A percentile compares a stretch with the other conserved stretches of the same genome.
Conservation (phyloP, 2,113 vertebrate species). For the Cyprinodon tularosa region DNA sequence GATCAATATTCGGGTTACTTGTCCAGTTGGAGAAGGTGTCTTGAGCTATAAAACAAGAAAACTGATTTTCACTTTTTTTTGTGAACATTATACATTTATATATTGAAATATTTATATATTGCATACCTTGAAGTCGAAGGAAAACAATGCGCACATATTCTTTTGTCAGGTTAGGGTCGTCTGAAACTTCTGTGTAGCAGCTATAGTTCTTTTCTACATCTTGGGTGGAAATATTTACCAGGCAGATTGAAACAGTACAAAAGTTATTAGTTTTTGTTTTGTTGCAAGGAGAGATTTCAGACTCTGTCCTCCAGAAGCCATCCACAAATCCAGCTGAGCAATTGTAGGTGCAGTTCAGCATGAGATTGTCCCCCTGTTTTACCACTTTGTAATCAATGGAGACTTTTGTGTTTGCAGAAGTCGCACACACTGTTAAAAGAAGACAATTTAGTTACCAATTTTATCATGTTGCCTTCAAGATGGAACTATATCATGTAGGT, state of each 20-base stretch:
- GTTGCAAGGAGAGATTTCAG: slow-evolving; percentile 7
- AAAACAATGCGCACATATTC: slow-evolving; percentile 50
- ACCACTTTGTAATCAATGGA: slow-evolving; percentile 31
- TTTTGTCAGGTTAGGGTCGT: slow-evolving; percentile 32
- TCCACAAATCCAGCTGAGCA: slow-evolving; percentile 76
- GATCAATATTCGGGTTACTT: slow-evolving; percentile 10
- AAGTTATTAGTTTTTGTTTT: not conserved
- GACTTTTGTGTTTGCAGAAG: not conserved
- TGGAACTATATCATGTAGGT: not conserved
- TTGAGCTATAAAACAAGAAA: slow-evolving; percentile 31
- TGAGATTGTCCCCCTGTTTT: slow-evolving; percentile 51
- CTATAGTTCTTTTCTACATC: slow-evolving; percentile 62
- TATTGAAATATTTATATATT: not conserved
- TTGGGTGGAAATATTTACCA: slow-evolving; percentile 48
- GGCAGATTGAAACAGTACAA: slow-evolving; percentile 56
- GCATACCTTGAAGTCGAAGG: slow-evolving; percentile 64
- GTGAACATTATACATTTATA: not conserved
- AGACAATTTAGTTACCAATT: not conserved
- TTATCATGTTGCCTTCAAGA: not conserved
- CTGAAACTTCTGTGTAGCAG: slow-evolving; percentile 63
- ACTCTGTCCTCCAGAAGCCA: slow-evolving; percentile 60
- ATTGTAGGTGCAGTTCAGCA: slow-evolving; percentile 75
- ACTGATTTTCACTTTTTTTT: not conserved
- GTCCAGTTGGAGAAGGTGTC: slow-evolving; percentile 19
- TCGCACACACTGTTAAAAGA: slow-evolving; percentile 60